These are phyloP conservation scores for Ichneumon xanthorius DNA, from an alignment of 2,888 invertebrate species.

Conservation along the genomic window DNA sequence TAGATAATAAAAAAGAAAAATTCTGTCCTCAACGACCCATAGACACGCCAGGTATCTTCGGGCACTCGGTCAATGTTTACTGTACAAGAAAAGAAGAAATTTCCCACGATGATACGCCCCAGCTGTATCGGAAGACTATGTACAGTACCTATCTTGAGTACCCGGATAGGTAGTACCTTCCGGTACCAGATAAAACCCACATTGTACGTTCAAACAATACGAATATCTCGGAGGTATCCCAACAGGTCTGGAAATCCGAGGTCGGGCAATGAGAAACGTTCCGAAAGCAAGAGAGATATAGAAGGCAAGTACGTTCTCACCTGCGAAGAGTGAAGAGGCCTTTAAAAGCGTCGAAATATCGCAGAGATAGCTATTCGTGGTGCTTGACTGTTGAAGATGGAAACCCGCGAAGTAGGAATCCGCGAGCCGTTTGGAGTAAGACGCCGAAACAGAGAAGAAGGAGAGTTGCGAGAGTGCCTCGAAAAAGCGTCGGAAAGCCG, in stretches of 20 bases:
- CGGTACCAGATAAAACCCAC: neutral
- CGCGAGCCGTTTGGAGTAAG: slow-evolving; percentile 24
- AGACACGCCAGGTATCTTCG: no score
- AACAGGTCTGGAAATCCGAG: slow-evolving; percentile 37
- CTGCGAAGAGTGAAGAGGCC: slow-evolving; percentile 41
- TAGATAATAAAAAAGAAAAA: no score
- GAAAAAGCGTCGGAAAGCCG: slow-evolving; percentile 7
- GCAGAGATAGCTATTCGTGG: slow-evolving; percentile 11
- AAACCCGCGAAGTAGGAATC: slow-evolving; percentile 18
- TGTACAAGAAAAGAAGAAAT: no score
- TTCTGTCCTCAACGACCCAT: no score
- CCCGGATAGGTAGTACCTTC: neutral
- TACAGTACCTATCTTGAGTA: no score
- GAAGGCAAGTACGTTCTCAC: slow-evolving; percentile 24
- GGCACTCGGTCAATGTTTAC: no score
- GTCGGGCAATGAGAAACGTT: slow-evolving; percentile 47
- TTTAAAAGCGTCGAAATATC: slow-evolving; percentile 54
- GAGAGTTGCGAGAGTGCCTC: slow-evolving; percentile 3
- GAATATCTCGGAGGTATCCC: slow-evolving; percentile 31
- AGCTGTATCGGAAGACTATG: no score
- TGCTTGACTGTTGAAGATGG: slow-evolving; percentile 23
- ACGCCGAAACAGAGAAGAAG: neutral
- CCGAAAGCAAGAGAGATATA: slow-evolving; percentile 28
- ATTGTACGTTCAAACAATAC: neutral
- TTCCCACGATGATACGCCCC: no score